Percentiles rank a stretch among this genome's conserved stretches.
Conservation (phyloP, 2,113 vertebrate genomes). For the Trinectes maculatus region DNA sequence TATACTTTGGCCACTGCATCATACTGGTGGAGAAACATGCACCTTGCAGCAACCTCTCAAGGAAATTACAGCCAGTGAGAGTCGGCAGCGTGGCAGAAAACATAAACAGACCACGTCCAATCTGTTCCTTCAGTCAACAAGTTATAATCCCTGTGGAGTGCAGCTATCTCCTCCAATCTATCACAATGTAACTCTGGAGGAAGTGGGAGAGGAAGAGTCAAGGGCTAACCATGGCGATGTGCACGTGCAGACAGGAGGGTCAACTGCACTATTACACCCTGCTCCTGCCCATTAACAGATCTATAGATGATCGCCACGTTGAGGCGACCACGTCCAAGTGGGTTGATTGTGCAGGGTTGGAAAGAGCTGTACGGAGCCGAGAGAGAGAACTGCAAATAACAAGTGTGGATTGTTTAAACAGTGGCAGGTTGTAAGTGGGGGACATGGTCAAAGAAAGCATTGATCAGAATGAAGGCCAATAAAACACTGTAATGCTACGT, state of each 20-base stretch:
- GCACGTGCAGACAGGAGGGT: constrained; percentile 32
- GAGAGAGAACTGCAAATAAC: constrained; percentile 13
- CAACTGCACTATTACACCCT: constrained; percentile 18
- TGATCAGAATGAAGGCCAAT: constrained; percentile 18
- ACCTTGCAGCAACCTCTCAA: constrained; percentile 27
- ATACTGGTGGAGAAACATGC: constrained; percentile 31
- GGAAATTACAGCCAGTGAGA: constrained; percentile 49
- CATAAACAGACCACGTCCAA: constrained; percentile 55
- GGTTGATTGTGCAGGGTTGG: constrained; percentile 30
- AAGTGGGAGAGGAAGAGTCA: constrained; percentile 52
- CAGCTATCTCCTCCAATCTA: constrained; percentile 53
- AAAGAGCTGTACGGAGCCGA: neutral
- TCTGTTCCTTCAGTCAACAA: constrained; percentile 73
- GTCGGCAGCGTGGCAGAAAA: constrained; percentile 46
- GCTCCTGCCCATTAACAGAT: constrained; percentile 42
- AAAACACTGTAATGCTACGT: constrained; percentile 25
- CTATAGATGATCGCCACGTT: constrained; percentile 44
- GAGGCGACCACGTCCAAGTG: constrained; percentile 25
- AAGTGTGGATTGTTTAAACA: neutral
- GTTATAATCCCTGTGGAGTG: constrained; percentile 51
- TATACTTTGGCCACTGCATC: constrained; percentile 26
- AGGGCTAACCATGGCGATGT: constrained; percentile 63
- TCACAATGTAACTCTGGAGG: constrained; percentile 36
- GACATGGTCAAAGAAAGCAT: constrained; percentile 2
- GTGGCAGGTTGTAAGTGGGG: constrained; percentile 10